Percentiles rank a stretch among this genome's conserved stretches.
Conservation (phyloP, 1,140 invertebrate species). For the Bombus ignitus region DNA sequence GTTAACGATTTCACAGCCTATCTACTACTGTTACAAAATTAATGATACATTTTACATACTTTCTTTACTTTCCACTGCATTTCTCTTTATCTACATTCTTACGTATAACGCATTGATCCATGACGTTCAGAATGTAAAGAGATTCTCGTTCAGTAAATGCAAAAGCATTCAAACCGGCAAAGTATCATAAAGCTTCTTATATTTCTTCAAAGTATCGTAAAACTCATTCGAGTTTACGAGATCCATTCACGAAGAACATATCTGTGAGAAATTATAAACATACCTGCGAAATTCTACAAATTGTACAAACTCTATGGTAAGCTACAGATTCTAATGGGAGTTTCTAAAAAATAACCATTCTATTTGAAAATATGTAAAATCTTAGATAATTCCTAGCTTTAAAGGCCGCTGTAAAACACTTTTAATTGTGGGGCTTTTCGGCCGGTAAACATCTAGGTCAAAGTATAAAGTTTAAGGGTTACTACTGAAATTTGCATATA, state of each 20-base stretch:
- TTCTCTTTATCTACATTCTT: constrained; percentile 49
- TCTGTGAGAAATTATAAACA: constrained; percentile 15
- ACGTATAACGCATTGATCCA: constrained; percentile 24
- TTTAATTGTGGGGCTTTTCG: constrained; percentile 35
- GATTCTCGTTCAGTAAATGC: constrained; percentile 50
- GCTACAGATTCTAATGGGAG: background rate
- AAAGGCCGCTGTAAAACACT: constrained; percentile 47
- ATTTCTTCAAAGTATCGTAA: constrained; percentile 52
- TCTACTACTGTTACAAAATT: constrained; percentile 35
- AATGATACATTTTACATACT: constrained; percentile 55
- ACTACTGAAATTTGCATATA: constrained; percentile 70
- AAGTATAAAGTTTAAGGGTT: constrained; percentile 68
- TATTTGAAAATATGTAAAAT: background rate
- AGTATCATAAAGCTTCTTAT: constrained; percentile 53
- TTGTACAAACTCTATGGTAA: background rate
- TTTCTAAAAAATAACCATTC: background rate
- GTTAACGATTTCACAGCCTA: constrained; percentile 35
- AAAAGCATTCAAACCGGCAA: constrained; percentile 38
- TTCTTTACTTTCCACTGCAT: background rate
- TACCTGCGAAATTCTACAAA: constrained; percentile 4
- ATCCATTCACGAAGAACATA: constrained; percentile 34
- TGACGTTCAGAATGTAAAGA: constrained; percentile 36
- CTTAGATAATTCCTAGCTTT: background rate
- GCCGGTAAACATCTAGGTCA: constrained; percentile 62
- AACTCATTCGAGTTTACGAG: constrained; percentile 59